These are phyloP conservation scores for Morelia viridis DNA, from an alignment of 2,797 vertebrate genomes.

Conservation along the genomic window DNA sequence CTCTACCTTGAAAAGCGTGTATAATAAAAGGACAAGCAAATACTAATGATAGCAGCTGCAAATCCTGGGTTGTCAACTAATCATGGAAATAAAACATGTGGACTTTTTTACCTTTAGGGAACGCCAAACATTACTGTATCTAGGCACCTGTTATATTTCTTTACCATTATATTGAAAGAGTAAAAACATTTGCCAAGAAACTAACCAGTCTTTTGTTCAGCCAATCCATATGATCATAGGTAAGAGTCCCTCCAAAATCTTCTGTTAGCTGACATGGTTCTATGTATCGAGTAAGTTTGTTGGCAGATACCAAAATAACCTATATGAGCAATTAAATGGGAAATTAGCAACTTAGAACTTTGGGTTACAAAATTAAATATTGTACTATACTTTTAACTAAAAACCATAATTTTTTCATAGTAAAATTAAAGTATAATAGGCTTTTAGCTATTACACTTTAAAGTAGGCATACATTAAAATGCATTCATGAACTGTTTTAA, in stretches of 20 bases:
- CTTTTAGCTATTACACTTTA: neutral
- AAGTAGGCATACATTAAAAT: neutral
- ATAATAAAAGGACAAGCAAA: neutral
- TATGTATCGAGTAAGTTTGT: conserved; percentile 96
- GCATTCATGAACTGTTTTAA: neutral
- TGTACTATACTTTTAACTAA: neutral
- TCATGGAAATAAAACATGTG: neutral
- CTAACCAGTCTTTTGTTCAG: conserved; percentile 94
- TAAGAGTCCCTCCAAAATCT: conserved; percentile 94
- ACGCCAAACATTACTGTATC: neutral
- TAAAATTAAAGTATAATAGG: neutral
- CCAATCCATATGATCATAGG: conserved; percentile 98
- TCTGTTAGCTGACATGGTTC: conserved; percentile 96
- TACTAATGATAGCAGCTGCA: neutral
- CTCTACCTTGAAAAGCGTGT: neutral
- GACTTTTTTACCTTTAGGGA: neutral
- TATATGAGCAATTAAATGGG: conserved; percentile 64
- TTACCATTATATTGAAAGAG: neutral
- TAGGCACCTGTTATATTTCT: neutral
- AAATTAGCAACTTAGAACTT: neutral
- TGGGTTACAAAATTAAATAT: neutral
- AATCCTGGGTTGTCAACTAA: neutral
- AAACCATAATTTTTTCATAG: neutral
- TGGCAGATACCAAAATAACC: conserved; percentile 98
- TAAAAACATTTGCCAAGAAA: conserved; percentile 36